Percentiles rank a stretch among this genome's conserved stretches.
These are phyloP conservation scores for Miniopterus natalensis DNA, from an alignment of 2,113 vertebrate species.

Conservation along the genomic window DNA sequence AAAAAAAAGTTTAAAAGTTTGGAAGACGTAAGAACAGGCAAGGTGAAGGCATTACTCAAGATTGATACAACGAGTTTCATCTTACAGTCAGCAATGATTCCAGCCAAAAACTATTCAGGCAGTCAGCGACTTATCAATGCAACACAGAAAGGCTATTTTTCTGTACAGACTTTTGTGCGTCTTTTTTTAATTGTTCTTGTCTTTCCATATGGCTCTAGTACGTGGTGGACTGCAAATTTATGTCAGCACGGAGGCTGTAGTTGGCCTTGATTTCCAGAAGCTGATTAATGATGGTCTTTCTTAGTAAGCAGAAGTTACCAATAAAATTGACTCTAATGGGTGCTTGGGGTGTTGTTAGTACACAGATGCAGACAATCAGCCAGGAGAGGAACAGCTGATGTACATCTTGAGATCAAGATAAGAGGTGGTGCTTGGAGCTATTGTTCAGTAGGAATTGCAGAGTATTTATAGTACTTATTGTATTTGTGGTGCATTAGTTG, in stretches of 20 bases:
- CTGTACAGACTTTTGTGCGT: background rate
- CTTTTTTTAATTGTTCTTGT: background rate
- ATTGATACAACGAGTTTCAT: background rate
- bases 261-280: slow-evolving; percentile 69
- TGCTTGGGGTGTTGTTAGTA: slow-evolving; percentile 76
- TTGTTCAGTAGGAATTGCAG: slow-evolving; percentile 42
- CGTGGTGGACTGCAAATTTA: background rate
- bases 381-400: slow-evolving; percentile 75
- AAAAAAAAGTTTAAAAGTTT: background rate
- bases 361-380: slow-evolving; percentile 77
- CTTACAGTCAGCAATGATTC: background rate
- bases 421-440: slow-evolving; percentile 64
- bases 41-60: background rate
- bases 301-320: slow-evolving; percentile 79
- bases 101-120: slow-evolving; percentile 35
- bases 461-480: slow-evolving; percentile 52
- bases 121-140: slow-evolving; percentile 13
- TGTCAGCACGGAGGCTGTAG: background rate
- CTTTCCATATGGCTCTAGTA: slow-evolving; percentile 23
- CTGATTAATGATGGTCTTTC: slow-evolving; percentile 72
- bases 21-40: background rate
- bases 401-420: slow-evolving; percentile 76
- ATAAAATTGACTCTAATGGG: slow-evolving; percentile 81
- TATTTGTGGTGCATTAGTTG: slow-evolving; percentile 24
- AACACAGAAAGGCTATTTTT: slow-evolving; percentile 6